Conservation (phyloP, 2,113 vertebrate genomes). For the Cathartes aura region DNA sequence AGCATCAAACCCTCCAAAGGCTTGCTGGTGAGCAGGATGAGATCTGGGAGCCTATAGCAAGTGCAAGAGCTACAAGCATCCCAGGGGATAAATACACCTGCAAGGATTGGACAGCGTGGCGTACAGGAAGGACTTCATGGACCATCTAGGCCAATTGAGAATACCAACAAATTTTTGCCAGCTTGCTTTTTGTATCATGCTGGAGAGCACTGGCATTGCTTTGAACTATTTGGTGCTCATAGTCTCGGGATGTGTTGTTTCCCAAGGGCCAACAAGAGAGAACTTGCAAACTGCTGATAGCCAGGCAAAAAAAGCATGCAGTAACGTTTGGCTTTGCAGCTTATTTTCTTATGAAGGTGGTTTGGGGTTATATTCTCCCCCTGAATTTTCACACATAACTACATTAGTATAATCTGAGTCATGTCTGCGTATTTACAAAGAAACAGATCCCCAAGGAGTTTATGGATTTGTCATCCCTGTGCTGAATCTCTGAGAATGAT, state of each 20-base stretch:
- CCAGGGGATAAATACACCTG: not conserved
- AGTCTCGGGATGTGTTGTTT: not conserved
- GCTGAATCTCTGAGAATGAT: not conserved
- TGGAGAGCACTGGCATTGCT: not conserved
- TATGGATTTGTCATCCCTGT: not conserved
- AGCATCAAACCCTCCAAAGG: not conserved
- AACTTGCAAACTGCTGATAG: conserved; percentile 42
- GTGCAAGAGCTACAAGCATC: not conserved
- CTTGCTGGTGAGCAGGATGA: not conserved
- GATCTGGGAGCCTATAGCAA: not conserved
- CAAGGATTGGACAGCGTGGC: rapidly evolving
- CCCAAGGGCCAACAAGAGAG: not conserved
- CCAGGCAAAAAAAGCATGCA: not conserved
- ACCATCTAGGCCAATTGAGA: not conserved
- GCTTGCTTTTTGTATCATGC: not conserved
- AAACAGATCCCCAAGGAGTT: conserved; percentile 13
- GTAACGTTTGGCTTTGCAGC: not conserved
- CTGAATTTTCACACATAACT: conserved; percentile 39
- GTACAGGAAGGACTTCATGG: not conserved
- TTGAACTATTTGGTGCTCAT: not conserved
- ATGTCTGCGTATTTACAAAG: conserved; percentile 21
- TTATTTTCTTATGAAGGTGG: not conserved
- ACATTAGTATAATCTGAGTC: conserved; percentile 34
- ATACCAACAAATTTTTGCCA: not conserved
- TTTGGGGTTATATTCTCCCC: conserved; percentile 23